phyloP scores from a whole-genome alignment of 92 coral and sea anemone genomes.

The Chrysogorgia sp. region DNA sequence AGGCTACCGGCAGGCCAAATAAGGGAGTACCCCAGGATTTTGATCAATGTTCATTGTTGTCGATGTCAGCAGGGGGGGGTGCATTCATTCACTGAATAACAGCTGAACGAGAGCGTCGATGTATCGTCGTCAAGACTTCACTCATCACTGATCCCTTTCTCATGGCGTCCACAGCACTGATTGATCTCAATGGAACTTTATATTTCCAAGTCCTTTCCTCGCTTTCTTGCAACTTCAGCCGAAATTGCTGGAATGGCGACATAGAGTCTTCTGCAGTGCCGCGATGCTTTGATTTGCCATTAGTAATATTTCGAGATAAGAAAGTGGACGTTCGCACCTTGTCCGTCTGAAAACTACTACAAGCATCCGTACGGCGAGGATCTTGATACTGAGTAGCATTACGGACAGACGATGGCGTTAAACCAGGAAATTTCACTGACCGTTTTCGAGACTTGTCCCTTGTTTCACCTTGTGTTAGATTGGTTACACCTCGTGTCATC shows the following conservation, averaged over 20 bases:
- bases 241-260: conserved; percentile 31
- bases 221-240: conserved; percentile 33
- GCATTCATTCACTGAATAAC: neutral
- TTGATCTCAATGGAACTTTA: conserved; percentile 11
- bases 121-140: neutral
- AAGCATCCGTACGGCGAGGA: too few species aligned
- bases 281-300: conserved; percentile 1
- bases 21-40: too few species aligned
- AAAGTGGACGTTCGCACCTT: too few species aligned
- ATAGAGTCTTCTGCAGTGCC: neutral
- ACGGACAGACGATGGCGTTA: neutral
- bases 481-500: neutral
- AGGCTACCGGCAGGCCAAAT: too few species aligned
- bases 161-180: conserved; percentile 27
- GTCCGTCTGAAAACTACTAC: conserved; percentile 2
- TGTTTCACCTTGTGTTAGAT: neutral
- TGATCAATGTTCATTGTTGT: too few species aligned
- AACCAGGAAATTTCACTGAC: conserved; percentile 4
- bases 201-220: conserved; percentile 22
- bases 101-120: neutral
- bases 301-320: neutral
- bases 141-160: neutral
- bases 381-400: neutral
- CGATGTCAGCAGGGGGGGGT: too few species aligned
- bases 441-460: neutral